These are phyloP conservation scores for Myrmecobius fasciatus DNA, from an alignment of 2,113 vertebrate species.

Conservation along the genomic window DNA sequence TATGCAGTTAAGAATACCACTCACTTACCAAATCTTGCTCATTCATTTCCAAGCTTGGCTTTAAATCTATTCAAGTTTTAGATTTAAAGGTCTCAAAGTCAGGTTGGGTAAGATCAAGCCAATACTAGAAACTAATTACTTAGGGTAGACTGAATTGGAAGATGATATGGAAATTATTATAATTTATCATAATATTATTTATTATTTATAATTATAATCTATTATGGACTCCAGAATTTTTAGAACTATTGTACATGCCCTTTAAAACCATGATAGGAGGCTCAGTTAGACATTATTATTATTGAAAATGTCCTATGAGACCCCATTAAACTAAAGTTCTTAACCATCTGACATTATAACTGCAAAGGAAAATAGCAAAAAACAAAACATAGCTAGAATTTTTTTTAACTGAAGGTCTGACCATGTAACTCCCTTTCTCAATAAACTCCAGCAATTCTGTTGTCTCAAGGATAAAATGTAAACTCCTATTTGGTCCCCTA, in stretches of 20 bases:
- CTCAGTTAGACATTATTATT: slow-evolving; percentile 29
- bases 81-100: neutral
- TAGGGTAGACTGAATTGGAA: slow-evolving; percentile 2
- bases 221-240: slow-evolving; percentile 10
- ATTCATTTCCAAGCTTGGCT: neutral
- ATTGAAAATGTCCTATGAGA: slow-evolving; percentile 12
- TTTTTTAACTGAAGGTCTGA: slow-evolving; percentile 28
- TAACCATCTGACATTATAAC: slow-evolving; percentile 21
- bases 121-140: neutral
- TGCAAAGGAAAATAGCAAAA: slow-evolving; percentile 35
- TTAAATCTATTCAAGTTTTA: neutral
- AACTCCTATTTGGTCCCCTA: neutral
- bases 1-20: neutral
- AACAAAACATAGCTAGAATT: slow-evolving; percentile 28
- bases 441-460: neutral
- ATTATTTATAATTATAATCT: neutral
- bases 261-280: slow-evolving; percentile 42
- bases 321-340: slow-evolving; percentile 22
- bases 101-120: neutral
- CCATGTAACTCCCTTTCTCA: neutral
- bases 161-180: neutral
- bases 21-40: neutral
- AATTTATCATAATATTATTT: too few species aligned
- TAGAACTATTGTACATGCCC: slow-evolving; percentile 20
- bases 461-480: neutral